phyloP scores from a whole-genome alignment of 2,888 invertebrate species.

The Latheticus oryzae region DNA sequence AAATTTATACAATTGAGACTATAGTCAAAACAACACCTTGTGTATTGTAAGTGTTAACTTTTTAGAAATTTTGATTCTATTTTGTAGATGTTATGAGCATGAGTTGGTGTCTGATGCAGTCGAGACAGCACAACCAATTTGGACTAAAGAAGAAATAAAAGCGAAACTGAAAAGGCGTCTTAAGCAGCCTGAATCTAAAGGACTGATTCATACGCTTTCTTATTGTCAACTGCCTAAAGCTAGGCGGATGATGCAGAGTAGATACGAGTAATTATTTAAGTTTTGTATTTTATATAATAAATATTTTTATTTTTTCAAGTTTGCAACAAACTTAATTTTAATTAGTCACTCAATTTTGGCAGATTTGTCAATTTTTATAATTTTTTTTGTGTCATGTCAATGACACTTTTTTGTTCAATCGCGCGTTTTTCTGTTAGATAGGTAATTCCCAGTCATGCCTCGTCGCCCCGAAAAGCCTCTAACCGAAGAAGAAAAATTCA shows the following conservation, averaged over 20 bases:
- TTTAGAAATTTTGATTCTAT: neutral
- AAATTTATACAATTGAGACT: conserved; percentile 59
- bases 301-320: neutral
- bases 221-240: conserved; percentile 67
- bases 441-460: conserved; percentile 1
- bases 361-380: neutral
- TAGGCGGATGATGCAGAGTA: conserved; percentile 66
- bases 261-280: conserved; percentile 62
- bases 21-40: conserved; percentile 68
- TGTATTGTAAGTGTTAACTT: conserved; percentile 60
- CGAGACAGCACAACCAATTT: conserved; percentile 63
- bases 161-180: conserved; percentile 59
- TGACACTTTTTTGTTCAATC: conserved; percentile 5
- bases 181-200: conserved; percentile 59
- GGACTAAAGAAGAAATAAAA: conserved; percentile 60
- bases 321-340: neutral
- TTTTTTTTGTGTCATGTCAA: conserved; percentile 6
- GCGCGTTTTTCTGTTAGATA: conserved; percentile 1
- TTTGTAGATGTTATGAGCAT: conserved; percentile 67
- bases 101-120: conserved; percentile 67
- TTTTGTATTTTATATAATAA: neutral
- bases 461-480: conserved; percentile 51
- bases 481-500: conserved; percentile 70
- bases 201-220: conserved; percentile 67
- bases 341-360: neutral